Evolutionary conservation across 1,140 invertebrate genomes (phyloP), one percentile per base, ranked within the genome.

Genomic region (Paraescarpia echinospica): DNA sequence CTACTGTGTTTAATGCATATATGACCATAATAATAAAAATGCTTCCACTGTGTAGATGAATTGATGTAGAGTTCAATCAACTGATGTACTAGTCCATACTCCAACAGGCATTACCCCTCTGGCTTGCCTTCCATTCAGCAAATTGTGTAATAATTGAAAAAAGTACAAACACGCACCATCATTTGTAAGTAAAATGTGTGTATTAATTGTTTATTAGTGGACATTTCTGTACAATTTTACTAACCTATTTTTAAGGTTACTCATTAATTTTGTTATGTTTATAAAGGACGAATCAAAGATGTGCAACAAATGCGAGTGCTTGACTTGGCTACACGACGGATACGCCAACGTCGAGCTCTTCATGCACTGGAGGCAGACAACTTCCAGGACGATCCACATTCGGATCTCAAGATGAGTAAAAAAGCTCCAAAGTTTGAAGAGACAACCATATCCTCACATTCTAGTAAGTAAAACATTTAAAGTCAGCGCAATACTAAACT

Each of bases 331-430:
- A 97, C 98, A 0, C 97, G 99, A 89, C 97, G 97, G 95, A 96
- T 99, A 35, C 96, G 99, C 91, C 98, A 98, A 34, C 97, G 98
- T 91, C 99, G 99, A 96, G 98, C 98, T 0, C 96, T 99, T 41
- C 99, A 99, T 95, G 98, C 98, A 8, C 96, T 99, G n/a, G 99
- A 99, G 95, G 97, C 98, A 94, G 99, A 99, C 94, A 99, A 99
- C 96, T 99, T 98, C 95, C 99, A 99, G 95, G 99, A 99, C 95
- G 99, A 99, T 96, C 99, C 99, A 9, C 98, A 99, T 96, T 98
- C 98, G 0, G 98, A 99, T 96, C 96, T 99, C 93, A 97, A 97
- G 96, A 97, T 96, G 96, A 96, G 96, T 93, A 99, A 99, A 95
- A 99, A 99, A 96, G 97, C 98, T 31, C 99, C 98, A 1, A 99